Base-by-base conservation (phyloP, 2,113 vertebrate genomes). In the Colinus virginianus region DNA sequence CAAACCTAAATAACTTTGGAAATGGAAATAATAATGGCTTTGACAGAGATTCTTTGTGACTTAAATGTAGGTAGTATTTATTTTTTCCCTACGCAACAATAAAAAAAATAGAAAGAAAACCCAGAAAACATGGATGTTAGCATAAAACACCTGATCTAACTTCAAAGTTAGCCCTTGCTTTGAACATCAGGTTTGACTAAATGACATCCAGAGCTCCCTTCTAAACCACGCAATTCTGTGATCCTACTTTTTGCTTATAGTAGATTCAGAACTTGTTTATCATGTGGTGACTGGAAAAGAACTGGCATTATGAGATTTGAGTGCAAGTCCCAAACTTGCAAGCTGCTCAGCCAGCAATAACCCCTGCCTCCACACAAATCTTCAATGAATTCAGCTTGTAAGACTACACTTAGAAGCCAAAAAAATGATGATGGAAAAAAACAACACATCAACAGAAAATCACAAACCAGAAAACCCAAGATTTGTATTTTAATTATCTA, bases 21-120 rank as follows among this genome's bases (percentile, higher is more conserved):
- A 96, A 74, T n/a, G 13, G 46, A 66, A 96, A 58, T 80, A 85
- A 55, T 38, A 93, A 85, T 30, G 20, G 56, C 38, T 61, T 69
- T 91, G 53, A 46, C 63, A 66, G 22, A 91, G 36, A 87, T 4
- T 75, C 34, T 63, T 20, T 45, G 26, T 79, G 49, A 80, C 21
- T 58, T 17, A 91, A 77, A 87, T 70, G 21, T 32, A 82, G 77
- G 82, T 70, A 70, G 16, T 6, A 55, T 2, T 3, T 25, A 36
- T 56, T 75, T 89, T 81, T 7, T 22, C 40, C 16, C 22, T 34
- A 38, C 10, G 46, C 1, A 67, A 70, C 64, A 92, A 59, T 2
- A 10, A 78, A 84, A 84, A 75, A 8, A 48, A 78, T 13, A 71
- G 58, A 55, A 59, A 46, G 61, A 26, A 2, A 2, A 32, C 13